Evolutionary conservation across 2,113 vertebrate species (phyloP), one percentile per base, ranked within the genome.

Genomic region (Rhinoderma darwinii): DNA sequence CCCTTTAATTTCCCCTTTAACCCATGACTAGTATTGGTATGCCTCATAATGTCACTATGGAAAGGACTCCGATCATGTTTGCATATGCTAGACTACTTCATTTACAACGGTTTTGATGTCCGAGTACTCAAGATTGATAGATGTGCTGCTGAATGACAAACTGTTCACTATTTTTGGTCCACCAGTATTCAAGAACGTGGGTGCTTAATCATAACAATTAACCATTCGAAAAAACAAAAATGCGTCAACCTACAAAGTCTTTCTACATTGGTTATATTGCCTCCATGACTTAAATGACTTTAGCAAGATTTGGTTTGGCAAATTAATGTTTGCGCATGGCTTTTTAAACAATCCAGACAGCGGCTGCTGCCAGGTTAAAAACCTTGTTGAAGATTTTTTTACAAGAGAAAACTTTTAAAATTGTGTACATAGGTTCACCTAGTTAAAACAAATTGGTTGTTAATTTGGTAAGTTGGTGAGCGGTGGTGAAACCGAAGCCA

Each of bases 281-380:
- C 93, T 93, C 95, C 94, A 88, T 86, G 95, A 95, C 94, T 73
- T 92, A 91, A 94, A 95, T 94, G 91, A 92, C 94, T 95, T 95
- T 96, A 97, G 96, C 95, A 96, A 95, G 94, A 91, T 94, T 95
- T 93, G 95, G 96, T 98, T 99, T 99, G 97, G 97, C 97, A 97
- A 97, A 94, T 95, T 93, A 95, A 93, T 94, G 94, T 94, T 96
- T 95, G 94, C 95, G 94, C 94, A 97, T 96, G 96, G 95, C 95
- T 97, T 97, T 96, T 81, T 61, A 94, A 94, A 94, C 63, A 94
- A 94, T 96, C 94, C 93, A 93, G 95, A 95, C 94, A 93, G 92
- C 95, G 93, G 95, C 93, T 94, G 94, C 94, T 82, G 93, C 94
- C 95, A 97, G 97, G 97, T 94, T 95, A 97, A 96, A 72, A 96